A percentile compares a stretch with the other conserved stretches of the same genome.
Evolutionary conservation across 2,888 invertebrate species (phyloP).

Genomic region (Digitonthophagus gazella): DNA sequence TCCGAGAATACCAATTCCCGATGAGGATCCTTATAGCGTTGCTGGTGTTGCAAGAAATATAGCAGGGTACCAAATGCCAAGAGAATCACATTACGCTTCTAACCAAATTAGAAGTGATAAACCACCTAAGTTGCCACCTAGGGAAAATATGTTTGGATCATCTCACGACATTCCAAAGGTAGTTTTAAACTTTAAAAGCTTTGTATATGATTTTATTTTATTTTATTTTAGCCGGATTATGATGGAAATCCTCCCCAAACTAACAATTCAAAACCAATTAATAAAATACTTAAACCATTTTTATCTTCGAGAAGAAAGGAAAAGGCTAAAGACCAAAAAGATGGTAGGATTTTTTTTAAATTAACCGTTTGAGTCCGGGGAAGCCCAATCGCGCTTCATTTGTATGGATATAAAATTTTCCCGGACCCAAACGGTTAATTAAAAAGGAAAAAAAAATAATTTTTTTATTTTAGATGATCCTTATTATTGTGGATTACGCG

Average conservation of each 20-base stretch:
- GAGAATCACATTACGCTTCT: slow-evolving; percentile 59
- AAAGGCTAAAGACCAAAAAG: slow-evolving; percentile 53
- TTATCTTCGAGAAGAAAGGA: slow-evolving; percentile 19
- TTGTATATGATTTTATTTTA: neutral
- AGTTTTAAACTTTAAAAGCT: slow-evolving; percentile 20
- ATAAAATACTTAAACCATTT: slow-evolving; percentile 39
- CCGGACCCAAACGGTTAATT: too few species aligned
- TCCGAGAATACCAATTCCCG: slow-evolving; percentile 59
- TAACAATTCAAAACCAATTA: slow-evolving; percentile 14
- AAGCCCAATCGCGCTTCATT: too few species aligned
- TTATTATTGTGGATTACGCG: slow-evolving; percentile 68
- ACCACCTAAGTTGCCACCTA: slow-evolving; percentile 61
- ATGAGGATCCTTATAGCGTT: slow-evolving; percentile 62
- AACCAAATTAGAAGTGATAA: slow-evolving; percentile 52
- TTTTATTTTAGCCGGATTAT: slow-evolving; percentile 6
- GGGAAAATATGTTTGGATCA: slow-evolving; percentile 53
- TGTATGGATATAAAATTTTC: too few species aligned
- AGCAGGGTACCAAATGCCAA: slow-evolving; percentile 51
- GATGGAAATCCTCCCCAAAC: neutral
- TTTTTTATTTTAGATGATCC: slow-evolving; percentile 60
- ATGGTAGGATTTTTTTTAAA: slow-evolving; percentile 51
- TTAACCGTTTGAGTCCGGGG: too few species aligned
- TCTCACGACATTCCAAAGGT: slow-evolving; percentile 59
- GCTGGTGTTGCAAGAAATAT: slow-evolving; percentile 41
- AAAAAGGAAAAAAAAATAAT: neutral